Evolutionary conservation across 2,888 invertebrate genomes (phyloP).

Genomic region (Galeopsomyia nigrocyanea): DNA sequence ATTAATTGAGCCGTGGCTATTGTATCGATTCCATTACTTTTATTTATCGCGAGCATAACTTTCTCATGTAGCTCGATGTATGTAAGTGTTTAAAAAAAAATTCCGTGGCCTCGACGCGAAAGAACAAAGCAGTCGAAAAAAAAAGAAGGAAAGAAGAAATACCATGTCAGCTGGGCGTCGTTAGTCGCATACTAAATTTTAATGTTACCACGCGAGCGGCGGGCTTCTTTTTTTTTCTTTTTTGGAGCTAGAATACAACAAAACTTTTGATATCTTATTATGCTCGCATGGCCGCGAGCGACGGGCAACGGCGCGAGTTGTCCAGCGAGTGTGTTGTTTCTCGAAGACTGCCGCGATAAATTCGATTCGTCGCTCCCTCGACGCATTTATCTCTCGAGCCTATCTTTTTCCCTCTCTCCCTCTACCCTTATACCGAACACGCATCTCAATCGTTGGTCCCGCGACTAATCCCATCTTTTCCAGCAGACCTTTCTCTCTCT

Average conservation of each 20-base stretch:
- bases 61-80: too few species aligned
- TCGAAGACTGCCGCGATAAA: constrained; percentile 40
- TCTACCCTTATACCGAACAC: constrained; percentile 40
- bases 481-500: constrained; percentile 34
- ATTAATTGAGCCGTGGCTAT: too few species aligned
- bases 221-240: too few species aligned
- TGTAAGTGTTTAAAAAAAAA: too few species aligned
- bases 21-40: too few species aligned
- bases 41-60: too few species aligned
- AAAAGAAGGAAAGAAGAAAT: background rate
- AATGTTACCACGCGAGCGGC: background rate
- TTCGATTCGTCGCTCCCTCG: constrained; percentile 49
- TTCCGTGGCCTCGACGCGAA: too few species aligned
- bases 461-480: constrained; percentile 54
- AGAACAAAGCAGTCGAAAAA: constrained; percentile 7
- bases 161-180: background rate
- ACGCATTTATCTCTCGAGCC: constrained; percentile 39
- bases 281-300: constrained; percentile 6
- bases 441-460: constrained; percentile 60
- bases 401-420: constrained; percentile 47
- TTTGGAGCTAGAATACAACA: constrained; percentile 24
- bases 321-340: background rate
- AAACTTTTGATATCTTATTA: constrained; percentile 44
- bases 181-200: constrained; percentile 34
- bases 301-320: constrained; percentile 6